A percentile compares a stretch with the other conserved stretches of the same genome.
phyloP scores from a whole-genome alignment of 2,888 invertebrate species.

The Acleris sparsana region DNA sequence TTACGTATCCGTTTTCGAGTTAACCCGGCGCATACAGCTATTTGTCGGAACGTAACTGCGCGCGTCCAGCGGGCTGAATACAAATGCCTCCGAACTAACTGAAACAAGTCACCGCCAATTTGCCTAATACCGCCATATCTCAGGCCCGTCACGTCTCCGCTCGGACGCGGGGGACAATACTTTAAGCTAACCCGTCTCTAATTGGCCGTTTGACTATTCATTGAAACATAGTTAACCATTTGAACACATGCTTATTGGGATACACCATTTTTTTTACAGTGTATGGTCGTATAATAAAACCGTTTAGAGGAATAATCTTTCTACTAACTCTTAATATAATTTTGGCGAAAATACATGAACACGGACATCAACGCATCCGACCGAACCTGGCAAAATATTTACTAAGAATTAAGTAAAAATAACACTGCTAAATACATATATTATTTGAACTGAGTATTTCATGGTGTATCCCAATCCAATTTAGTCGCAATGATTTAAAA shows the following conservation, averaged over 20 bases:
- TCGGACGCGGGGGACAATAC: conserved; percentile 30
- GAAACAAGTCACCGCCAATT: conserved; percentile 50
- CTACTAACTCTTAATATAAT: no score
- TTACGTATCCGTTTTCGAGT: conserved; percentile 49
- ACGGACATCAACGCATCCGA: no score
- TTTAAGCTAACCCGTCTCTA: conserved; percentile 29
- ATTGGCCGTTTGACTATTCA: conserved; percentile 18
- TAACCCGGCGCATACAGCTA: conserved; percentile 60
- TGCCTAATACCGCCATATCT: conserved; percentile 55
- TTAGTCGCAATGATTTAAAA: no score
- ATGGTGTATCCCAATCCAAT: no score
- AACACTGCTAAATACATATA: no score
- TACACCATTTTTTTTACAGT: no score
- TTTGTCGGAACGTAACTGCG: conserved; percentile 68
- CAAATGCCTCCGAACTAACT: conserved; percentile 51
- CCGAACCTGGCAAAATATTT: no score
- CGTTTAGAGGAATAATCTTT: no score
- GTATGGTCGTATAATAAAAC: no score
- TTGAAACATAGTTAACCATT: conserved; percentile 1
- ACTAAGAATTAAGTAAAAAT: no score
- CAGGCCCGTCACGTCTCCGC: conserved; percentile 53
- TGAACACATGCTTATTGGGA: background rate
- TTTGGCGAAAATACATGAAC: no score
- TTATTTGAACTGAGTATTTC: no score
- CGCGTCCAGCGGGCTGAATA: conserved; percentile 55